Percentiles rank a stretch among this genome's conserved stretches.
Conservation (phyloP, 2,113 vertebrate species). For the Grantiella picta region DNA sequence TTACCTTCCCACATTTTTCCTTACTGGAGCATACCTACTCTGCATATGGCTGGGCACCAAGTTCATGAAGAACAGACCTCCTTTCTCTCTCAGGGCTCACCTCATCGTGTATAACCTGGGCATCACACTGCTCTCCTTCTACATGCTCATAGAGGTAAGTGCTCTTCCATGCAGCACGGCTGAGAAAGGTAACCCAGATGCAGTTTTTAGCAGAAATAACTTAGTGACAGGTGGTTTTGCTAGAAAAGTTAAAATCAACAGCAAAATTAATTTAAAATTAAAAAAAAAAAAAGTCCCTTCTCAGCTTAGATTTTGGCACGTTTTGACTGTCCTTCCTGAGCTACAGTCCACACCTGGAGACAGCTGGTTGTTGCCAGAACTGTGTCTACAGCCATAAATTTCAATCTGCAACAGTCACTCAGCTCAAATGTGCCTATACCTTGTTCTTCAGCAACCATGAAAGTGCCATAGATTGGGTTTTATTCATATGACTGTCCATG, state of each 20-base stretch:
- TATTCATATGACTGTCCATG: accelerated
- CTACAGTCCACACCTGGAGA: not conserved
- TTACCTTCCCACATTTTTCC: constrained; percentile 80
- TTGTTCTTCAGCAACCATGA: not conserved
- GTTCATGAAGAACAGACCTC: constrained; percentile 81
- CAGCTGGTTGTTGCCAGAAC: not conserved
- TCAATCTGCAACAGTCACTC: not conserved
- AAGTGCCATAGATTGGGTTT: not conserved
- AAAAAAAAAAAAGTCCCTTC: not conserved
- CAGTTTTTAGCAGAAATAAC: not conserved
- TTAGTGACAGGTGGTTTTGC: not conserved
- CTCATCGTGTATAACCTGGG: constrained; percentile 84
- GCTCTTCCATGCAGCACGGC: accelerated
- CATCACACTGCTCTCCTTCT: constrained; percentile 83
- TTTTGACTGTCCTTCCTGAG: not conserved
- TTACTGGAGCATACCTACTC: constrained; percentile 79
- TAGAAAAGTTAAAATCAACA: not conserved
- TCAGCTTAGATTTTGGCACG: not conserved
- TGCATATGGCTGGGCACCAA: constrained; percentile 81
- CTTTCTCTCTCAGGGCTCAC: constrained; percentile 78
- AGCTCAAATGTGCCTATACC: not conserved
- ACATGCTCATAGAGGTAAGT: constrained; percentile 87
- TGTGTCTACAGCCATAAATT: not conserved
- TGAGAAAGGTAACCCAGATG: not conserved
- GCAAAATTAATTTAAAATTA: not conserved